These are phyloP conservation scores for Sericinus montela DNA, from an alignment of 2,888 invertebrate genomes.

Conservation along the genomic window DNA sequence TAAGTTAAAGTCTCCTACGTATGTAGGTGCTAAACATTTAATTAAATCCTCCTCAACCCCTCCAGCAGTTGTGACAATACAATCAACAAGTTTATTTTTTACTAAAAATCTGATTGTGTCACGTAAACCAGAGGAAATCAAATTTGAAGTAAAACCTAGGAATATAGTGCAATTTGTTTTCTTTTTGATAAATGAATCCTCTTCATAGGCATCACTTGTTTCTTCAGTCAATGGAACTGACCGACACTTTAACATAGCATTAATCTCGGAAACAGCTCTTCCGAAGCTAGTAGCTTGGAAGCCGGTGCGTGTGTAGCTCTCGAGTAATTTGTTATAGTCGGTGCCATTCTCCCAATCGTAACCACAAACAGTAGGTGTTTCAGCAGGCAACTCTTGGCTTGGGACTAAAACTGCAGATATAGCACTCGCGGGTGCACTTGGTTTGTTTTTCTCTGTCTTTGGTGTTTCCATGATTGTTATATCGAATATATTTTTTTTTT, in stretches of 20 bases:
- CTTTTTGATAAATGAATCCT: slow-evolving; percentile 88
- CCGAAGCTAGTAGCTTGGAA: slow-evolving; percentile 99
- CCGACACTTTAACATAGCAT: slow-evolving; percentile 92
- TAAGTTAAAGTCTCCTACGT: slow-evolving; percentile 93
- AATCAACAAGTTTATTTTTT: slow-evolving; percentile 89
- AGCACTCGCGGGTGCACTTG: slow-evolving; percentile 72
- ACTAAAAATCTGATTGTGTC: slow-evolving; percentile 91
- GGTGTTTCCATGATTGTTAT: slow-evolving; percentile 50
- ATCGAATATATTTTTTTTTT: too few relatives aligned
- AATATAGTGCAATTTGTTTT: slow-evolving; percentile 95
- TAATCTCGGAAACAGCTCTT: slow-evolving; percentile 92
- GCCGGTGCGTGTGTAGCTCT: slow-evolving; percentile 90
- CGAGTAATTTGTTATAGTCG: slow-evolving; percentile 90
- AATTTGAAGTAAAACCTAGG: slow-evolving; percentile 97
- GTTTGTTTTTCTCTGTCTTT: slow-evolving; percentile 41
- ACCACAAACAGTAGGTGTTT: slow-evolving; percentile 86
- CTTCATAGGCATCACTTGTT: slow-evolving; percentile 82
- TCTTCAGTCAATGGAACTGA: slow-evolving; percentile 84
- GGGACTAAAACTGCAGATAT: slow-evolving; percentile 85
- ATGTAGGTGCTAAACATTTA: slow-evolving; percentile 97
- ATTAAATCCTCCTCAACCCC: slow-evolving; percentile 99
- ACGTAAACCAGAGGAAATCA: slow-evolving; percentile 96
- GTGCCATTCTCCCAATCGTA: slow-evolving; percentile 96
- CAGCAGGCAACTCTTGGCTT: slow-evolving; percentile 82
- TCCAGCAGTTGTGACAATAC: slow-evolving; percentile 98